These are phyloP conservation scores for Bedellia somnulentella DNA, from an alignment of 2,888 invertebrate genomes.

Conservation along the genomic window DNA sequence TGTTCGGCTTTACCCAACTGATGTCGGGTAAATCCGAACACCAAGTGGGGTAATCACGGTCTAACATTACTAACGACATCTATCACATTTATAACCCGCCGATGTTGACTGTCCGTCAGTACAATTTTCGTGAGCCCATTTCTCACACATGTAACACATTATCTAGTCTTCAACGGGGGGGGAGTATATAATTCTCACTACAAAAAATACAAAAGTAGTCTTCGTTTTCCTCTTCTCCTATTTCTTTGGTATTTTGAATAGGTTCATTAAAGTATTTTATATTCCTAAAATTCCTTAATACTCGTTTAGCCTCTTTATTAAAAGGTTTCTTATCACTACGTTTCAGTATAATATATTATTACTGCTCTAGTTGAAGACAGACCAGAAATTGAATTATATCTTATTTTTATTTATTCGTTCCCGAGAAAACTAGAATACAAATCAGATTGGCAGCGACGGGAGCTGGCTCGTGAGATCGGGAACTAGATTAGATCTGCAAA, in stretches of 20 bases:
- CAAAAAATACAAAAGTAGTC: constrained; percentile 7
- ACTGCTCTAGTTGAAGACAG: no score
- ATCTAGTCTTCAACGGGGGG: constrained; percentile 11
- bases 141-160: constrained; percentile 9
- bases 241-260: constrained; percentile 4
- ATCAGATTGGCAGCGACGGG: no score
- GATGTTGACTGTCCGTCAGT: constrained; percentile 7
- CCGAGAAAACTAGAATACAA: no score
- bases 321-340: no score
- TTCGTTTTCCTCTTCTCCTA: constrained; percentile 5
- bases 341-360: no score
- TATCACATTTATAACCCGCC: constrained; percentile 7
- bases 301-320: no score
- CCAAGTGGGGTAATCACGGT: constrained; percentile 7
- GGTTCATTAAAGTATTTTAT: no score
- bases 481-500: no score
- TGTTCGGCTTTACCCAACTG: constrained; percentile 3
- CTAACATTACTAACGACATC: not conserved
- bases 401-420: no score
- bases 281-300: no score
- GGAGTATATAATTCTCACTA: constrained; percentile 7
- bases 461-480: no score
- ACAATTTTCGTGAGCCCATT: constrained; percentile 11
- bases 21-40: constrained; percentile 7
- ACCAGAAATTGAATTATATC: no score